Base-by-base conservation (phyloP, 92 coral and sea anemone species). In the Parazoanthus darwini region DNA sequence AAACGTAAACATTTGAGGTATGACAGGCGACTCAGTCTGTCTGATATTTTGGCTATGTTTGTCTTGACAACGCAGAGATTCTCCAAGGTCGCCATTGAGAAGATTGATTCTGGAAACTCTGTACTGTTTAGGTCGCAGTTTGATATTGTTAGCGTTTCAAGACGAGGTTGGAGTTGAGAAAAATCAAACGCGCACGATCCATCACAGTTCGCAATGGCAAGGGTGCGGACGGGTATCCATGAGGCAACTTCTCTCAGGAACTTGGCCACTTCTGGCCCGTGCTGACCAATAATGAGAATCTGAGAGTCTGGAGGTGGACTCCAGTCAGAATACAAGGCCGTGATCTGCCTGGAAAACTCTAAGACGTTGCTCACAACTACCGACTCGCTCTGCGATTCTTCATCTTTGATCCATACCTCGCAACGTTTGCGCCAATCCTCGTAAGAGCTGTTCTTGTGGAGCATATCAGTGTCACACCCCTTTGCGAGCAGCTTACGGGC, bases 211-310 rank as follows among this genome's bases (percentile, higher is more conserved):
- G 88, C 91, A 36, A 95, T 87, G 14, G 92, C 88, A 42, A 95
- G 88, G 10, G 92, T 88, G 68, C 90, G 88, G 42, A 95, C 89
- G 3, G 94, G 93, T 3, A 95, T 83, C 85, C 90, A 91, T 0
- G 96, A 94, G 0, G 94, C 94, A 20, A 94, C 90, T 73, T 95
- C 96, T 70, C 71, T 92, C 86, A 95, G 86, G 78, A 95, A 95
- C 74, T 89, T 93, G 23, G 91, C 87, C 48, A 95, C 93, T 15
- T 95, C 98, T 42, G 94, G 88, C 39, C 94, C 94, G 29, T 90
- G 88, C 67, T 95, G 96, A 77, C 98, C 98, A 86, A 93, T 93
- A 79, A 95, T 59, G 77, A 93, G 89, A 50, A 95, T 82, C 54
- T 88, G 89, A 18, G 91, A 88, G 13, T 87, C 93, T 9, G 90